A percentile compares a stretch with the other conserved stretches of the same genome.
phyloP scores from a whole-genome alignment of 1,140 invertebrate species.

The Trypoxylus dichotomus region DNA sequence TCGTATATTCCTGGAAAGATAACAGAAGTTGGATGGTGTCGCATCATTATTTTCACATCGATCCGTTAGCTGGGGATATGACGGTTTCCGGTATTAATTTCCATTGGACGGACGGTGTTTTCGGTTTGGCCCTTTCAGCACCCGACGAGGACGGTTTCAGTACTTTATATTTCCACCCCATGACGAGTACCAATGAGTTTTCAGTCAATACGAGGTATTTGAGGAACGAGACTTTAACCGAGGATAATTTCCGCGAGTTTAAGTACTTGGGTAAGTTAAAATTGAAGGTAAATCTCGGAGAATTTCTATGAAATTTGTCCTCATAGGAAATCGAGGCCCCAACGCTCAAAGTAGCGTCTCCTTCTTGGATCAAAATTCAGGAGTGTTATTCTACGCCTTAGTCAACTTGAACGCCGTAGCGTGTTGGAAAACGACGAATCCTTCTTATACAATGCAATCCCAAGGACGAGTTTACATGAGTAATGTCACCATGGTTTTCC shows the following conservation, averaged over 20 bases:
- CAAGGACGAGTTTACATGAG: constrained; percentile 72
- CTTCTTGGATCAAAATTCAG: constrained; percentile 70
- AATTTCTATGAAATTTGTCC: constrained; percentile 42
- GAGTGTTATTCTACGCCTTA: constrained; percentile 74
- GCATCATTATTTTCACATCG: constrained; percentile 71
- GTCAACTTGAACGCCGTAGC: constrained; percentile 75
- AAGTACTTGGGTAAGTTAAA: not conserved
- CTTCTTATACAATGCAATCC: constrained; percentile 64
- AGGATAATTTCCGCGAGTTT: constrained; percentile 6
- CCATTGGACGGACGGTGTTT: constrained; percentile 75
- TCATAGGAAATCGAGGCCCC: constrained; percentile 63
- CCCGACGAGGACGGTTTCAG: constrained; percentile 66
- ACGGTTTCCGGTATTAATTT: constrained; percentile 72
- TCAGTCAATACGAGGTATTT: constrained; percentile 67
- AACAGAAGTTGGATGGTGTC: constrained; percentile 69
- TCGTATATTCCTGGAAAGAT: constrained; percentile 71
- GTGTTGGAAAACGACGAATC: constrained; percentile 73
- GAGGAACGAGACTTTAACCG: constrained; percentile 59
- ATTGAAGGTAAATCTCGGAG: no score
- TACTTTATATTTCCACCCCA: constrained; percentile 75
- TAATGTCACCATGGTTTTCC: constrained; percentile 72
- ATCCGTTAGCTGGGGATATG: constrained; percentile 69
- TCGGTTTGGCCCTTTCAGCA: constrained; percentile 66
- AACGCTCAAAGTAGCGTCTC: constrained; percentile 74
- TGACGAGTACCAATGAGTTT: constrained; percentile 74